Percentiles rank a stretch among this genome's conserved stretches.
phyloP scores from a whole-genome alignment of 2,888 invertebrate species.

The Fragum whitleyi region DNA sequence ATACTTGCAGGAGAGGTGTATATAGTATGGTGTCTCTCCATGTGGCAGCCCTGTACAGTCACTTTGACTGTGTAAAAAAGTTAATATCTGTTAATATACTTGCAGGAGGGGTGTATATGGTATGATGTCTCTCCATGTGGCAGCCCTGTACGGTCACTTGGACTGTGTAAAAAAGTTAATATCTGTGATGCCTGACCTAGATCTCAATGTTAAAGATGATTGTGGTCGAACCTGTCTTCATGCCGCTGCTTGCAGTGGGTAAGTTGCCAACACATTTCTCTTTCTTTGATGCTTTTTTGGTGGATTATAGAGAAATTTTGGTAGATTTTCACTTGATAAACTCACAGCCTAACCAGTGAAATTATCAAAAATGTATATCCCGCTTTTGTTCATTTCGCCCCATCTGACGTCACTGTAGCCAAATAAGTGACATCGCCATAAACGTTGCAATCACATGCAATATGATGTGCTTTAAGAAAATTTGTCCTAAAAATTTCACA shows the following conservation, averaged over 20 bases:
- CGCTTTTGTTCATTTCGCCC: too few relatives aligned
- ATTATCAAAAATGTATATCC: too few relatives aligned
- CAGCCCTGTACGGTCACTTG: slow-evolving; percentile 88
- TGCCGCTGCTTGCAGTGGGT: slow-evolving; percentile 88
- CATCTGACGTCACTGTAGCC: too few relatives aligned
- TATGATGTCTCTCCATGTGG: slow-evolving; percentile 88
- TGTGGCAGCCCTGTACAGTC: slow-evolving; percentile 88
- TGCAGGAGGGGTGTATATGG: slow-evolving; percentile 84
- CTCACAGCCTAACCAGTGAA: too few relatives aligned
- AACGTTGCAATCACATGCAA: too few relatives aligned
- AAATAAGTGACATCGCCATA: too few relatives aligned
- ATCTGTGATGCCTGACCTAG: slow-evolving; percentile 82
- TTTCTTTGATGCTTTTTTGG: too few relatives aligned
- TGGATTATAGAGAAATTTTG: too few relatives aligned
- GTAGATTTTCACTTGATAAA: too few relatives aligned
- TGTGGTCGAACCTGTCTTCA: slow-evolving; percentile 88
- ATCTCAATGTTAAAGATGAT: slow-evolving; percentile 87
- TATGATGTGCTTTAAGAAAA: too few relatives aligned
- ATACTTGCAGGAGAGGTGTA: slow-evolving; percentile 73
- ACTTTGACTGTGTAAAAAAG: slow-evolving; percentile 88
- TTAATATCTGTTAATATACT: slow-evolving; percentile 68
- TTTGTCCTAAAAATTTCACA: too few relatives aligned
- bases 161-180: slow-evolving; percentile 87
- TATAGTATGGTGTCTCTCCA: slow-evolving; percentile 88
- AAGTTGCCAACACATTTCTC: too few relatives aligned